Evolutionary conservation across 1,140 invertebrate genomes (phyloP), one percentile per base, ranked within the genome.

Genomic region (Zaprionus gabonicus): DNA sequence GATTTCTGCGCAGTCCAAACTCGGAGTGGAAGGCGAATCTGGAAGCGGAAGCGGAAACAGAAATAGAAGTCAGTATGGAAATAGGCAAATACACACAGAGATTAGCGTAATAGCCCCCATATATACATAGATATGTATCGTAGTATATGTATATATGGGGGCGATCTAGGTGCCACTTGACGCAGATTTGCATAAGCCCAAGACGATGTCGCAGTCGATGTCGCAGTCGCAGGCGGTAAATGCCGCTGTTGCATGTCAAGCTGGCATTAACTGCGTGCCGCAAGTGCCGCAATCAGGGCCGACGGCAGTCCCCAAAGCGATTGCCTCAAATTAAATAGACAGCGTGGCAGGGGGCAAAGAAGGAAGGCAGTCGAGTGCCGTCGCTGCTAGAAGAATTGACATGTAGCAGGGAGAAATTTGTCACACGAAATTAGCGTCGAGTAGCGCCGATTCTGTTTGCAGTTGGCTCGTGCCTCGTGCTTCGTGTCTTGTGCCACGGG

Each of bases 351-450:
- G 46, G n/a, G 46, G 0, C 13, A 13, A 15, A 7, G 7, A 31
- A 6, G 28, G 7, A 31, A 9, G 28, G 7, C 28, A 13, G 13
- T n/a, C 13, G 15, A n/a, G 38, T 13, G 13, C 13, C 76, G 51
- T 63, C 53, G 44, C 46, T 70, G 59, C 31, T 41, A 41, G 38
- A 65, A 77, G 80, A 71, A 87, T 87, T 88, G 82, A 86, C 80
- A 77, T 86, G 66, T 77, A 75, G 73, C 72, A 76, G 58, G 38
- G 63, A 27, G 41, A 64, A 68, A 80, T 88, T 87, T 87, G 84
- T 87, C 83, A 87, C 84, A 87, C 78, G 74, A 87, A 87, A 87
- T 87, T 87, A 87, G 78, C 81, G 74, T 80, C 51, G 71, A 70
- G 60, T 53, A 36, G 31, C 31, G 31, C 9, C 31, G 31, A 34